Percentiles rank a stretch among this genome's conserved stretches.
Conservation (phyloP, 1,140 invertebrate genomes). For the Cotesia vestalis region DNA sequence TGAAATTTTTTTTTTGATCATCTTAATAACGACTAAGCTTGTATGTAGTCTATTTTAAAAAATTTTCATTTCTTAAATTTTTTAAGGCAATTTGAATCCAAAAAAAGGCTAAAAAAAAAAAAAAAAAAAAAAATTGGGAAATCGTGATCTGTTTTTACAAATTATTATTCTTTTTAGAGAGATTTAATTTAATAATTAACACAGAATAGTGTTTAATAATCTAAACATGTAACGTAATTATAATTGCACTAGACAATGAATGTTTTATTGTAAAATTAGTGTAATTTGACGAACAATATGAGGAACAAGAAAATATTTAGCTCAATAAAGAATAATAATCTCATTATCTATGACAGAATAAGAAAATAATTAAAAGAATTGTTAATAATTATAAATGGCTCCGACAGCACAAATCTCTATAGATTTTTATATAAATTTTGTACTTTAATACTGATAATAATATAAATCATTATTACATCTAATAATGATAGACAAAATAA, state of each 20-base stretch:
- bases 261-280: neutral
- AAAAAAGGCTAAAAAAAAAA: too few species aligned
- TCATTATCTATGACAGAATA: neutral
- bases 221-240: neutral
- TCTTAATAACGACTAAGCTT: too few species aligned
- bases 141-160: neutral
- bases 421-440: slow-evolving; percentile 20
- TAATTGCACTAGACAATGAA: slow-evolving; percentile 15
- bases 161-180: neutral
- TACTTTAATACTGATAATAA: slow-evolving; percentile 17
- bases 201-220: too few species aligned
- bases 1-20: too few species aligned
- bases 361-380: slow-evolving; percentile 8
- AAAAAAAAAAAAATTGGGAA: neutral
- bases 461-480: neutral
- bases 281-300: neutral
- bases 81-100: too few species aligned
- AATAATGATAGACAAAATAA: neutral
- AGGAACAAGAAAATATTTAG: slow-evolving; percentile 2
- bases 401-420: slow-evolving; percentile 3
- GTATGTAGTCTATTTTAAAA: too few species aligned
- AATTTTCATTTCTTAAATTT: too few species aligned
- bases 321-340: slow-evolving; percentile 4
- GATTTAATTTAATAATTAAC: neutral
- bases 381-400: slow-evolving; percentile 13